phyloP scores from a whole-genome alignment of 1,140 invertebrate genomes.

The Tetramorium parvispinum region DNA sequence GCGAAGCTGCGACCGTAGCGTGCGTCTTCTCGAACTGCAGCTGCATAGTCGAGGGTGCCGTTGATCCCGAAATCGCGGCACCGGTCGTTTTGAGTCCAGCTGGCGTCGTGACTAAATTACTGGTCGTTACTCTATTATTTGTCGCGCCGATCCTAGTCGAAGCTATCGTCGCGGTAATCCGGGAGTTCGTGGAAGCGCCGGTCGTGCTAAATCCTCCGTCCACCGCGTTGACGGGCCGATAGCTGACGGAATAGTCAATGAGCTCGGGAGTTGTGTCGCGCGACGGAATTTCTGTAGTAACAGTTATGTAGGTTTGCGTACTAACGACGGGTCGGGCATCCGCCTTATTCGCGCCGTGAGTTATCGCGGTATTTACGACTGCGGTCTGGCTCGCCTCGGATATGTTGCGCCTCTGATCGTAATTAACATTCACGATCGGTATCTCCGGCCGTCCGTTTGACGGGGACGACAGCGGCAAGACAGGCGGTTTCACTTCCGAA shows the following conservation, averaged over 20 bases:
- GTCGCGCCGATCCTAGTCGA: neutral
- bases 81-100: neutral
- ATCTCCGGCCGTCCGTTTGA: constrained; percentile 6
- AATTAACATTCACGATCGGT: constrained; percentile 16
- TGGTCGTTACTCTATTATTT: neutral
- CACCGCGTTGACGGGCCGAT: neutral
- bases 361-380: too few relatives aligned
- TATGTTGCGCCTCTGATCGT: constrained; percentile 25
- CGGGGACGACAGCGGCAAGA: constrained; percentile 66
- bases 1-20: neutral
- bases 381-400: neutral
- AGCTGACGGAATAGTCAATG: neutral
- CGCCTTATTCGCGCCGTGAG: neutral
- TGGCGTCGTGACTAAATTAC: neutral
- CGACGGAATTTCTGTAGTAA: neutral
- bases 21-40: neutral
- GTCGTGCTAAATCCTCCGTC: neutral
- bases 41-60: neutral
- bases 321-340: neutral
- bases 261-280: neutral
- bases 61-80: neutral
- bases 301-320: neutral
- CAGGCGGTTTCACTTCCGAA: constrained; percentile 74
- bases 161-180: neutral
- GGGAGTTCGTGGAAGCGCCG: neutral